Base-by-base conservation (phyloP, 2,797 vertebrate species). In the Falco cherrug region DNA sequence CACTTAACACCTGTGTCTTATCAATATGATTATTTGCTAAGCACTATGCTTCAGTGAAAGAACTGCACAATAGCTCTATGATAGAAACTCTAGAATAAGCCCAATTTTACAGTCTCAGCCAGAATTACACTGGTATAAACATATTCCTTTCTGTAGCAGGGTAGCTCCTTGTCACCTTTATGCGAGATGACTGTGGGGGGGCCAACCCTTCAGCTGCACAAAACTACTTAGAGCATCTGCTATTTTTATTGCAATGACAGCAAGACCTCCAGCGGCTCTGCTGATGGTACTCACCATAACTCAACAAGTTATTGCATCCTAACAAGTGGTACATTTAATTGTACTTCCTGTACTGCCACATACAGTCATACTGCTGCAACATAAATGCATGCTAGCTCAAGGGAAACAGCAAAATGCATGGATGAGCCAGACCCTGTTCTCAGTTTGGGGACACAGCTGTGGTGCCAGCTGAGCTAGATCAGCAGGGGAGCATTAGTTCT, bases 141-240 rank as follows among this genome's bases (percentile, higher is more conserved):
- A 20, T 0, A 4, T 2, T 68, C 33, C 37, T 18, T 22, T 45
- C 50, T 35, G 35, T 5, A 68, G n/a, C 0, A 0, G 41, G 13
- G 45, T 21, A 81, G 47, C 26, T 61, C 53, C 39, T 9, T 15
- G 8, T 13, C 56, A 89, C 16, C 29, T 71, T 56, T 43, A 61
- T 4, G 18, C 4, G 13, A 61, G 15, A 47, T 50, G 53, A 74
- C 37, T 12, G 5, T 15, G 41, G 10, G 5, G 15, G 39, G 16
- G 35, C 4, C 45, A 13, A 67, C 37, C 69, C 37, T 77, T 51
- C 22, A 53, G 61, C 68, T 81, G 57, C 90, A 84, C 76, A 71
- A 21, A 47, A 74, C 20, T 54, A 57, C 51, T n/a, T 10, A n/a
- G 10, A 65, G 43, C 5, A 82, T 25, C 43, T 29, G 43, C 22